These are phyloP conservation scores for Silvanus unidentatus DNA, from an alignment of 2,888 invertebrate genomes.

Conservation along the genomic window DNA sequence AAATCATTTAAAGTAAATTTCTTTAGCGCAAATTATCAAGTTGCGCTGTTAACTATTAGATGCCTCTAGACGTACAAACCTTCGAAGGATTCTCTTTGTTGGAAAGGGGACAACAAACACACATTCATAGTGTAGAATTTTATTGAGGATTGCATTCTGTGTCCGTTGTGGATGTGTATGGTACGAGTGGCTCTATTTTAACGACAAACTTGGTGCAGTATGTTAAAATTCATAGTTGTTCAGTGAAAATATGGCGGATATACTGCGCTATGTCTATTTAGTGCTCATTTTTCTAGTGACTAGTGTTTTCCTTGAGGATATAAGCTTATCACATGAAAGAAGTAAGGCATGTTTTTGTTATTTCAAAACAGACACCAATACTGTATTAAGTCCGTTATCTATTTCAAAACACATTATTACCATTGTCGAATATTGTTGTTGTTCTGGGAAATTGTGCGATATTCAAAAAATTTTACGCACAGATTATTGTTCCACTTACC, in stretches of 20 bases:
- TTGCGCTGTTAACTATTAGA: no score
- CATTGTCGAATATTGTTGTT: no score
- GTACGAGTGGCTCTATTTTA: conserved; percentile 10
- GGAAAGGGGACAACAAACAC: neutral
- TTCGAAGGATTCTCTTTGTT: conserved; percentile 6
- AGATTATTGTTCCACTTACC: neutral
- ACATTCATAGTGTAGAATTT: neutral
- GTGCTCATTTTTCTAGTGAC: conserved; percentile 23
- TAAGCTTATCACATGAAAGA: conserved; percentile 20
- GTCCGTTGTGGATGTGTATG: neutral
- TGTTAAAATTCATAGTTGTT: conserved; percentile 18
- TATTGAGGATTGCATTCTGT: neutral
- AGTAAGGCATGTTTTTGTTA: conserved; percentile 18
- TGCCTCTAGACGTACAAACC: no score
- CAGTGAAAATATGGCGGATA: conserved; percentile 27
- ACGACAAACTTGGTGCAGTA: conserved; percentile 9
- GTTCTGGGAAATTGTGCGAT: no score
- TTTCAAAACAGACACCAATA: neutral
- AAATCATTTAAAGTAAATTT: no score
- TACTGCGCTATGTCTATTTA: conserved; percentile 25
- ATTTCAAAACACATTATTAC: no score
- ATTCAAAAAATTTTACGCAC: no score
- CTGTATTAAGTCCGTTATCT: no score
- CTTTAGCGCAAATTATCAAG: no score
- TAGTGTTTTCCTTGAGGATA: conserved; percentile 25